Conservation (phyloP, 2,797 vertebrate species). For the Prionace glauca region DNA sequence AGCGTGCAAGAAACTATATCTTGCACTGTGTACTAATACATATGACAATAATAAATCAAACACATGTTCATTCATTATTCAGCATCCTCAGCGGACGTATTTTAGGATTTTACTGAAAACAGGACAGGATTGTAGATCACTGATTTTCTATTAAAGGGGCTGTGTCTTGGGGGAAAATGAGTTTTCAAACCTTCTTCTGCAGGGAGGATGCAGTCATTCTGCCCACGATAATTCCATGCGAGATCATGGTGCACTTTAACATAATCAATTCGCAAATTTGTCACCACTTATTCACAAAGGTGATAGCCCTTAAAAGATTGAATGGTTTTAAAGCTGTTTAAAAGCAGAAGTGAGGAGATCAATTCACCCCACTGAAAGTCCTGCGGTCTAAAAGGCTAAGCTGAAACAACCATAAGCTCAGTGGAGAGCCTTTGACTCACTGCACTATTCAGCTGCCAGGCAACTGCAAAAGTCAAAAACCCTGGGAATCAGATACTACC, state of each 20-base stretch:
- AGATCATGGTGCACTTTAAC: not conserved
- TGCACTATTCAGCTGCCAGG: not conserved
- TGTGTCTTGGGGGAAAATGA: too few relatives aligned
- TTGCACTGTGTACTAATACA: too few relatives aligned
- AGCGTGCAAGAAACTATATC: too few relatives aligned
- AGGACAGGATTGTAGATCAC: not conserved
- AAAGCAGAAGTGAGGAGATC: not conserved
- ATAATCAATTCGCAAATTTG: not conserved
- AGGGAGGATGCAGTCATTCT: not conserved
- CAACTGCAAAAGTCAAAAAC: not conserved
- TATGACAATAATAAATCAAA: too few relatives aligned
- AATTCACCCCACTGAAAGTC: not conserved
- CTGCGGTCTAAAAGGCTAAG: not conserved
- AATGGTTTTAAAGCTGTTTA: not conserved
- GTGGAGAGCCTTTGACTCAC: not conserved
- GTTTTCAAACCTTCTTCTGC: not conserved
- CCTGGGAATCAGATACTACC: not conserved
- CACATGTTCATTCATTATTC: not conserved
- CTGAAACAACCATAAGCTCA: not conserved
- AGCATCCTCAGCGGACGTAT: not conserved
- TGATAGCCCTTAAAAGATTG: not conserved
- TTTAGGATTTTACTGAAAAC: not conserved
- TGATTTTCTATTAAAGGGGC: not conserved
- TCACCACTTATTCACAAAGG: not conserved
- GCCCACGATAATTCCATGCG: not conserved